A percentile compares a stretch with the other conserved stretches of the same genome.
These are phyloP conservation scores for Pocillopora verrucosa DNA, from an alignment of 64 coral and sea anemone species.

Conservation along the genomic window DNA sequence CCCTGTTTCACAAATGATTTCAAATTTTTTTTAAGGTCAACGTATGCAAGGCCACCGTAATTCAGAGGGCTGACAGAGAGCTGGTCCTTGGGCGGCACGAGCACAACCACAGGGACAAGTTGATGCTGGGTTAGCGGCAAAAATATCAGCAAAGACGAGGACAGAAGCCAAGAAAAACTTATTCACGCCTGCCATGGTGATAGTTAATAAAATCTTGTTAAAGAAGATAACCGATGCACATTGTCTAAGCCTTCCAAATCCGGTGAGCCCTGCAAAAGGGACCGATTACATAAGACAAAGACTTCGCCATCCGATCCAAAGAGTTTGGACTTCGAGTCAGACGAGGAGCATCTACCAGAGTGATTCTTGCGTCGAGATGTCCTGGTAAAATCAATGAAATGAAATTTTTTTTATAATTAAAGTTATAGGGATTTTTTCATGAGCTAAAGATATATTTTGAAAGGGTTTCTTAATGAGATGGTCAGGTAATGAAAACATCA, in stretches of 20 bases:
- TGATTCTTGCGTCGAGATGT: slow-evolving; percentile 3
- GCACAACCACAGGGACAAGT: slow-evolving; percentile 13
- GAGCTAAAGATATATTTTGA: too few relatives aligned
- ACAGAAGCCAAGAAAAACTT: neutral
- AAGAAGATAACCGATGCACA: slow-evolving; percentile 16
- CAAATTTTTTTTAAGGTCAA: slow-evolving; percentile 7
- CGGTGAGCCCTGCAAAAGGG: neutral
- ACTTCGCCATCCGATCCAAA: neutral
- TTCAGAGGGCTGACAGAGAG: slow-evolving; percentile 10
- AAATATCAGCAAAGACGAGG: slow-evolving; percentile 3
- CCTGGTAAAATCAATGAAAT: neutral
- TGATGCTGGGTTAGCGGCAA: slow-evolving; percentile 19
- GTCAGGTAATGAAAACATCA: too few relatives aligned
- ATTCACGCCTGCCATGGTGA: slow-evolving; percentile 20
- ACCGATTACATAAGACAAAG: neutral
- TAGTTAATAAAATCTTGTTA: slow-evolving; percentile 6
- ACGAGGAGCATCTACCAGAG: neutral
- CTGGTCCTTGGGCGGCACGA: slow-evolving; percentile 6
- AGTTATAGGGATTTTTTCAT: too few relatives aligned
- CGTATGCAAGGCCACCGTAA: slow-evolving; percentile 5
- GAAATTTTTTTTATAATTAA: too few relatives aligned
- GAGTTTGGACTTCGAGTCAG: neutral
- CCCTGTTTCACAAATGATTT: too few relatives aligned
- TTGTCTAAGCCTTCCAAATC: slow-evolving; percentile 14
- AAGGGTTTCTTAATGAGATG: neutral